phyloP scores from a whole-genome alignment of 1,140 invertebrate species.

The Penaeus chinensis region DNA sequence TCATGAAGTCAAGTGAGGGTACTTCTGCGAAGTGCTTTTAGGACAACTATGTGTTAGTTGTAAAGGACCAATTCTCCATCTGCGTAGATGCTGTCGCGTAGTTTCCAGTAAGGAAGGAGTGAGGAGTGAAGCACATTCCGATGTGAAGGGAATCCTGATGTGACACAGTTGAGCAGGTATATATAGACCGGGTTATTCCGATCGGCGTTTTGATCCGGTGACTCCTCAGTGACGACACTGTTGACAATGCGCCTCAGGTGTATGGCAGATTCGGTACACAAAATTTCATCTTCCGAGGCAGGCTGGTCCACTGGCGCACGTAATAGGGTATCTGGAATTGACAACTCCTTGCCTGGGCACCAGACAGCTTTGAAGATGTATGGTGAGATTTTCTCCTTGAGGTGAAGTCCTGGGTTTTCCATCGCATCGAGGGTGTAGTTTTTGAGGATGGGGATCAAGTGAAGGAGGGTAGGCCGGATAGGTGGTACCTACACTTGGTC shows the following conservation, averaged over 20 bases:
- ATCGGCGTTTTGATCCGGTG: neutral
- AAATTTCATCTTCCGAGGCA: neutral
- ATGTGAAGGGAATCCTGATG: neutral
- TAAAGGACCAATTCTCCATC: neutral
- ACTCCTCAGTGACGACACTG: neutral
- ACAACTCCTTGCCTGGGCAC: neutral
- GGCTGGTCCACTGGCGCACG: neutral
- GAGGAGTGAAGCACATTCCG: neutral
- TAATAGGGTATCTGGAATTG: neutral
- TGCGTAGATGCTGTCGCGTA: neutral
- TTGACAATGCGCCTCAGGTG: neutral
- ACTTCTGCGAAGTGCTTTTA: neutral
- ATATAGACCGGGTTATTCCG: neutral
- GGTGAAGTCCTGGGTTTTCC: slow-evolving; percentile 53
- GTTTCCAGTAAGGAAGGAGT: neutral
- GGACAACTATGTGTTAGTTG: neutral
- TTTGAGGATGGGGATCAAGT: slow-evolving; percentile 63
- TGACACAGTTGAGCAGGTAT: neutral
- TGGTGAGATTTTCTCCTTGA: slow-evolving; percentile 33
- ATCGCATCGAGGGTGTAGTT: slow-evolving; percentile 64
- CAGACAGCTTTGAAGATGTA: slow-evolving; percentile 5
- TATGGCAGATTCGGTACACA: neutral
- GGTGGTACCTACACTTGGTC: too few species aligned
- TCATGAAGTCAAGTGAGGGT: neutral
- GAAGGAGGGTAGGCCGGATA: too few species aligned